phyloP scores from a whole-genome alignment of 2,888 invertebrate genomes.

The Epinotia brunnichana region DNA sequence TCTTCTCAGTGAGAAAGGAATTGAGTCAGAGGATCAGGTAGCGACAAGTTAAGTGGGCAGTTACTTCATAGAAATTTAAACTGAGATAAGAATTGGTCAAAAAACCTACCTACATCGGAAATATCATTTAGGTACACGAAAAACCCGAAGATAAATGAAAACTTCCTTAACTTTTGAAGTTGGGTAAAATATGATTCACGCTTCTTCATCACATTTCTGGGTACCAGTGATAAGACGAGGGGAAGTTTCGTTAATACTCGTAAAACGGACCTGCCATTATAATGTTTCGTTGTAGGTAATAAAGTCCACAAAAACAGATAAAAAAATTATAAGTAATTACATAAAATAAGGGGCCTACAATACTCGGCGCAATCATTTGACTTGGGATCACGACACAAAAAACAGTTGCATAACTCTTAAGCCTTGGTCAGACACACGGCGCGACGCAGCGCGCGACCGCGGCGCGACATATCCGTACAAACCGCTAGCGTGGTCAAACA shows the following conservation, averaged over 20 bases:
- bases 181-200: background rate
- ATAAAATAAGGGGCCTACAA: too few relatives aligned
- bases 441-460: too few relatives aligned
- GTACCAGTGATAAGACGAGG: background rate
- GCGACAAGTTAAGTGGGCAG: too few relatives aligned
- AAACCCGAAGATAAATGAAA: background rate
- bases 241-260: background rate
- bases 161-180: conserved; percentile 9
- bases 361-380: too few relatives aligned
- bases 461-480: too few relatives aligned
- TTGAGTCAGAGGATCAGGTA: background rate
- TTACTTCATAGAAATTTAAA: background rate
- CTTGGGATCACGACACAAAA: too few relatives aligned
- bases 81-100: background rate
- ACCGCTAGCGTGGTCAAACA: too few relatives aligned
- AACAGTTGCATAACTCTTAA: too few relatives aligned
- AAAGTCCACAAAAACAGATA: background rate
- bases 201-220: background rate
- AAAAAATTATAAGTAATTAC: background rate
- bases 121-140: background rate
- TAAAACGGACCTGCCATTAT: background rate
- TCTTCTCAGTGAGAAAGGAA: background rate
- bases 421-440: too few relatives aligned
- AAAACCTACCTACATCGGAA: background rate
- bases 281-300: background rate